phyloP scores from a whole-genome alignment of 2,113 vertebrate species.

The Paralichthys olivaceus region DNA sequence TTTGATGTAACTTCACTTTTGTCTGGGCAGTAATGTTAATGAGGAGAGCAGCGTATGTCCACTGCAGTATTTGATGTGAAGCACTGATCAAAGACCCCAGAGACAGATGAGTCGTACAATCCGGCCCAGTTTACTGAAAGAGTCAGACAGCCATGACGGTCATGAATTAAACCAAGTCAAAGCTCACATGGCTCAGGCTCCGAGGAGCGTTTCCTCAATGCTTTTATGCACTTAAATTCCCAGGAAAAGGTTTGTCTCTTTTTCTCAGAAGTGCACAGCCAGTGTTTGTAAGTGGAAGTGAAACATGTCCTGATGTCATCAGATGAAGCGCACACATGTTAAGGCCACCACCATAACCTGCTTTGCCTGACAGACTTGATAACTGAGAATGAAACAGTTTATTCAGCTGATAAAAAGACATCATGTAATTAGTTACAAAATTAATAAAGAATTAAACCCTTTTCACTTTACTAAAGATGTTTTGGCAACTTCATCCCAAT shows the following conservation, averaged over 20 bases:
- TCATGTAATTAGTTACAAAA: background rate
- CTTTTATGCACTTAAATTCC: background rate
- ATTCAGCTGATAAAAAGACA: background rate
- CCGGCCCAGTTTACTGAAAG: slow-evolving; percentile 15
- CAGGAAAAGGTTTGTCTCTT: background rate
- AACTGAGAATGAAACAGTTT: no score
- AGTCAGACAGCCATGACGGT: slow-evolving; percentile 15
- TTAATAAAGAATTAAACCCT: background rate
- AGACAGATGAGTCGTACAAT: slow-evolving; percentile 52
- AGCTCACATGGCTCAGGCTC: slow-evolving; percentile 13
- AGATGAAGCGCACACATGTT: background rate
- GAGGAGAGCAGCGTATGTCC: slow-evolving; percentile 43
- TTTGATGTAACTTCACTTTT: slow-evolving; percentile 39
- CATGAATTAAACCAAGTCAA: slow-evolving; percentile 14
- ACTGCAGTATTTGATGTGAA: slow-evolving; percentile 17
- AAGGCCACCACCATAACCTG: background rate
- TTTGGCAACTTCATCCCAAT: background rate
- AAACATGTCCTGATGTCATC: background rate
- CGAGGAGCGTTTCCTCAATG: background rate
- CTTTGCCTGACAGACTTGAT: background rate
- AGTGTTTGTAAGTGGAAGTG: background rate
- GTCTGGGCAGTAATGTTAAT: slow-evolving; percentile 20
- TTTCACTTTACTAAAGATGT: background rate
- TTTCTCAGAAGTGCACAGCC: background rate
- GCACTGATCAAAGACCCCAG: slow-evolving; percentile 60